Evolutionary conservation across 1,140 invertebrate species (phyloP).

Genomic region (Drosophila busckii): DNA sequence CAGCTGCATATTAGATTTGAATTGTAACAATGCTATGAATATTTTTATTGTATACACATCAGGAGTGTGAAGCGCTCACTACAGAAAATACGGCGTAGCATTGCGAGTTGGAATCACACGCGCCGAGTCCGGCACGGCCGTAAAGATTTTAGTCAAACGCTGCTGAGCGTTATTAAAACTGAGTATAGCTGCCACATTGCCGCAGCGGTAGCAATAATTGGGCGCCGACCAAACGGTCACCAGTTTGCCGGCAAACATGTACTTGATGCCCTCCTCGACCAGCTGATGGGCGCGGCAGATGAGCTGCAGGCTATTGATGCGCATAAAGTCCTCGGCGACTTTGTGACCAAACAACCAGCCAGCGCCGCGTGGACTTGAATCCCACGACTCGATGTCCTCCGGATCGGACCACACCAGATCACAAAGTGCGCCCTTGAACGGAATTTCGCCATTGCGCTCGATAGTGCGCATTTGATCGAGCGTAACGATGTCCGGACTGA

Average conservation of each 20-base stretch:
- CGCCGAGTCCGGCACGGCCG: slow-evolving; percentile 95
- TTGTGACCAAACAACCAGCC: slow-evolving; percentile 95
- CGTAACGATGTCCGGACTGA: slow-evolving; percentile 94
- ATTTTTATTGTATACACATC: no score
- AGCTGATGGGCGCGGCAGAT: slow-evolving; percentile 98
- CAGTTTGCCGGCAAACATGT: slow-evolving; percentile 96
- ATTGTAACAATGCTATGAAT: no score
- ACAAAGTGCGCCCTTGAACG: slow-evolving; percentile 97
- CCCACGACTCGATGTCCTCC: slow-evolving; percentile 94
- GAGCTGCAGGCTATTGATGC: slow-evolving; percentile 91
- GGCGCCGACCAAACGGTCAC: slow-evolving; percentile 98
- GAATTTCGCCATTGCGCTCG: slow-evolving; percentile 98
- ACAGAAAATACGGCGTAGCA: slow-evolving; percentile 98
- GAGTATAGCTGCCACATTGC: slow-evolving; percentile 95
- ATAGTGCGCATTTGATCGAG: slow-evolving; percentile 96
- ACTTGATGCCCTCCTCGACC: slow-evolving; percentile 97
- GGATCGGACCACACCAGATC: slow-evolving; percentile 98
- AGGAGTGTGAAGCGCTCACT: no score
- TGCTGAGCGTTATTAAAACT: slow-evolving; percentile 89
- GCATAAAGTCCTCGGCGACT: slow-evolving; percentile 96
- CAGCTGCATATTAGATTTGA: no score
- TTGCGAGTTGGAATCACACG: slow-evolving; percentile 94
- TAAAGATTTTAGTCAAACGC: slow-evolving; percentile 92
- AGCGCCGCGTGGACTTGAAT: slow-evolving; percentile 93
- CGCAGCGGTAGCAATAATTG: slow-evolving; percentile 97